Evolutionary conservation across 2,888 invertebrate genomes (phyloP).

Genomic region (Dasypogon diadema): DNA sequence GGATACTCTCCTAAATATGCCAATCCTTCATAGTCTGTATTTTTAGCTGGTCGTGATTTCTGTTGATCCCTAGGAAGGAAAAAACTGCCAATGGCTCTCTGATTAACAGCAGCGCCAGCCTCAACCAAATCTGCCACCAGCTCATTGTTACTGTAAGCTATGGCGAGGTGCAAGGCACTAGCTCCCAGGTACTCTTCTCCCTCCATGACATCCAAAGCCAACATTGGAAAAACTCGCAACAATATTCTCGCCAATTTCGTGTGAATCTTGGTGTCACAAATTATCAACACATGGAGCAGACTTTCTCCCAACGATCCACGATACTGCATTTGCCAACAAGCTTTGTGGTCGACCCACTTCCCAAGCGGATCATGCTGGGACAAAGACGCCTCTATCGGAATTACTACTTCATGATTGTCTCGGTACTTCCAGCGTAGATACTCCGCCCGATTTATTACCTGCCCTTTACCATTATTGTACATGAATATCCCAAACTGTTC

Average conservation of each 20-base stretch:
- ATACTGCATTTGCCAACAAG: constrained; percentile 98
- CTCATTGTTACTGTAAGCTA: constrained; percentile 96
- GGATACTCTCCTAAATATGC: constrained; percentile 98
- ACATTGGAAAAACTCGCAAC: constrained; percentile 89
- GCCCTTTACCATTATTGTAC: constrained; percentile 87
- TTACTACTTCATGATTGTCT: constrained; percentile 84
- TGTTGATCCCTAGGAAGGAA: constrained; percentile 97
- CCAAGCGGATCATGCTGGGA: constrained; percentile 88
- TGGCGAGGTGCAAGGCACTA: constrained; percentile 93
- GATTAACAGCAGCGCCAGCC: constrained; percentile 91
- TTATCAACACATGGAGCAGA: constrained; percentile 92
- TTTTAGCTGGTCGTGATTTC: constrained; percentile 78
- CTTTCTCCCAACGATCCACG: constrained; percentile 96
- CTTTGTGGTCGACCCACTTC: constrained; percentile 90
- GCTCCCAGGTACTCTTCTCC: constrained; percentile 98
- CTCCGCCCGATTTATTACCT: constrained; percentile 87
- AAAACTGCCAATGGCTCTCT: constrained; percentile 95
- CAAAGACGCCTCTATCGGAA: constrained; percentile 88
- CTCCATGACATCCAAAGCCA: constrained; percentile 94
- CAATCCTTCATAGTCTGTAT: constrained; percentile 95
- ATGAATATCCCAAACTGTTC: constrained; percentile 90
- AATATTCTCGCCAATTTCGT: constrained; percentile 84
- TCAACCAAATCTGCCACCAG: constrained; percentile 93
- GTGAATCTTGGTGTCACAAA: constrained; percentile 88
- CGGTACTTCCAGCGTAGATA: constrained; percentile 92